Evolutionary conservation across 2,113 vertebrate species (phyloP), one percentile per base, ranked within the genome.

Genomic region (Axis porcinus): DNA sequence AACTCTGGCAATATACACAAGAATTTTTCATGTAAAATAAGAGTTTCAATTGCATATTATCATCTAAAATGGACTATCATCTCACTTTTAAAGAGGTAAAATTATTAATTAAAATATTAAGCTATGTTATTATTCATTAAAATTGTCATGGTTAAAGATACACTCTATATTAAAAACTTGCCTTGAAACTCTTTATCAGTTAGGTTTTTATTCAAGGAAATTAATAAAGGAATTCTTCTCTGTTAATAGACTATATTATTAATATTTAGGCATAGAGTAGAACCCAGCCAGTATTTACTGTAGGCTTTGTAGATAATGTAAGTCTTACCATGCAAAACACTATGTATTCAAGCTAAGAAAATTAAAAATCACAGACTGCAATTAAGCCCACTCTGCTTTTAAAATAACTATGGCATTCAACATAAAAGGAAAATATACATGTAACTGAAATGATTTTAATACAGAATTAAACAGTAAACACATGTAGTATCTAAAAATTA

Each of bases 371-470:
- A 95, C 3, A 82, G 10, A 58, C 14, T 40, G n/a, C 27, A 92
- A 82, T 16, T 91, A 93, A 86, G 58, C 47, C 81, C 10, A 82
- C 4, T 83, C 54, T 83, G 50, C 10, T 74, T 76, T 86, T 62
- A 78, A 81, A 81, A 52, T 40, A 78, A 84, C n/a, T 92, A 17
- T 30, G 86, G 54, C 40, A 36, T 62, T 92, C 19, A 87, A 90
- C 33, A 84, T 79, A 79, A 96, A 93, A 62, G 40, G 40, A 83
- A 93, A 97, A 89, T 54, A 54, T 4, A 58, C 15, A 89, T 57
- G 58, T 74, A 62, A 89, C n/a, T 95, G 60, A 93, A 97, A 91
- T 83, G 6, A 89, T 57, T 93, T 92, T 94, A 92, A 97, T 33
- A 83, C 70, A 30, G 45, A 13, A 95, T 62, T 85, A 94, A 81